Percentiles rank a stretch among this genome's conserved stretches.
These are phyloP conservation scores for Triplophysa bombifrons DNA, from an alignment of 2,797 vertebrate genomes.

Conservation along the genomic window DNA sequence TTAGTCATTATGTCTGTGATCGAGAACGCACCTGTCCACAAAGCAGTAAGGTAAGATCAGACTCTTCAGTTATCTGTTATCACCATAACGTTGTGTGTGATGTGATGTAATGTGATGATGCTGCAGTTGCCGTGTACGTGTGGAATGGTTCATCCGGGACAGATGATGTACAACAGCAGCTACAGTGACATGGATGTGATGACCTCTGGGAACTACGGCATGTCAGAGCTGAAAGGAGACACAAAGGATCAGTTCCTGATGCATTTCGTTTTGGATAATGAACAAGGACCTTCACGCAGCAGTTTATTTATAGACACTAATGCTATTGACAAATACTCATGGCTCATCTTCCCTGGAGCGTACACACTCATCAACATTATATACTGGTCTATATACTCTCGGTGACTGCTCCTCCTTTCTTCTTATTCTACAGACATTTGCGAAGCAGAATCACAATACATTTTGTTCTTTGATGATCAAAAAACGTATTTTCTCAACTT, in stretches of 20 bases:
- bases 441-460: background rate
- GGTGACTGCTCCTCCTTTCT: constrained; percentile 51
- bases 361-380: constrained; percentile 92
- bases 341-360: constrained; percentile 87
- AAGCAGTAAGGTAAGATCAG: background rate
- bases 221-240: constrained; percentile 71
- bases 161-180: no score
- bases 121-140: constrained; percentile 54
- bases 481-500: background rate
- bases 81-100: background rate
- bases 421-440: background rate
- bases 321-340: constrained; percentile 90
- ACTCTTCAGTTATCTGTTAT: background rate
- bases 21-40: constrained; percentile 75
- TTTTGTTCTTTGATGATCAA: background rate
- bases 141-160: no score
- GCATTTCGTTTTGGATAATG: constrained; percentile 79
- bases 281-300: constrained; percentile 72
- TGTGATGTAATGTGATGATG: background rate
- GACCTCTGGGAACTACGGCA: no score
- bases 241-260: constrained; percentile 71
- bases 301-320: constrained; percentile 89
- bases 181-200: no score
- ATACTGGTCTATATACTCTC: constrained; percentile 94
- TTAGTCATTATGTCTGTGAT: constrained; percentile 81